Conservation (phyloP, 1,140 invertebrate species). For the Calliphora vicina region DNA sequence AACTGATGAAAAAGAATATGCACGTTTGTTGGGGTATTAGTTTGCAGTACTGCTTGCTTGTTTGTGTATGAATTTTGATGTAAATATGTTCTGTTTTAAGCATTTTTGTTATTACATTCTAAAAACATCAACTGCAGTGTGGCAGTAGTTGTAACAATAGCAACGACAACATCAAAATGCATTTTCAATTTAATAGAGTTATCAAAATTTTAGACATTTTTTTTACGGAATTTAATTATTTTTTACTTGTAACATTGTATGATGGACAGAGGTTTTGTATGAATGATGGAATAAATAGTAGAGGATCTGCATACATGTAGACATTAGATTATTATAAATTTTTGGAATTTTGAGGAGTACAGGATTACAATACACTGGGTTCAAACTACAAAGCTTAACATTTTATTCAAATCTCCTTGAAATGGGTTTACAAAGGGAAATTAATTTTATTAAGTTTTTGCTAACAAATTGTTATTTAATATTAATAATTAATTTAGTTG, state of each 20-base stretch:
- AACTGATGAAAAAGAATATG: background rate
- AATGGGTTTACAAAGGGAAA: no score
- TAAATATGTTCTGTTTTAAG: background rate
- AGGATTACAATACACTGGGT: no score
- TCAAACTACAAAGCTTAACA: no score
- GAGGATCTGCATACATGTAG: no score
- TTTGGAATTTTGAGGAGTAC: no score
- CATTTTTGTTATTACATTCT: background rate
- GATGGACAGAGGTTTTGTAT: no score
- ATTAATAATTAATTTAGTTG: no score
- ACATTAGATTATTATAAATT: no score
- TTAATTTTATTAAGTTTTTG: no score
- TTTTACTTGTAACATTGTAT: background rate
- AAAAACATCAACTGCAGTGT: background rate
- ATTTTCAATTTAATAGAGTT: constrained; percentile 7
- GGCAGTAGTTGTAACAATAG: background rate
- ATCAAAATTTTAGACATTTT: background rate
- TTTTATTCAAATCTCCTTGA: no score
- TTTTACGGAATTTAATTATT: background rate
- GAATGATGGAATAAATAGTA: no score
- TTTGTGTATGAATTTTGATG: background rate
- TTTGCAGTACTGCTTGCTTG: background rate
- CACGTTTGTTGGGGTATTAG: background rate
- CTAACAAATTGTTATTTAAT: no score
- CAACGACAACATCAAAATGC: background rate